These are phyloP conservation scores for Hoplodrina ambigua DNA, from an alignment of 2,888 invertebrate species.

Conservation along the genomic window DNA sequence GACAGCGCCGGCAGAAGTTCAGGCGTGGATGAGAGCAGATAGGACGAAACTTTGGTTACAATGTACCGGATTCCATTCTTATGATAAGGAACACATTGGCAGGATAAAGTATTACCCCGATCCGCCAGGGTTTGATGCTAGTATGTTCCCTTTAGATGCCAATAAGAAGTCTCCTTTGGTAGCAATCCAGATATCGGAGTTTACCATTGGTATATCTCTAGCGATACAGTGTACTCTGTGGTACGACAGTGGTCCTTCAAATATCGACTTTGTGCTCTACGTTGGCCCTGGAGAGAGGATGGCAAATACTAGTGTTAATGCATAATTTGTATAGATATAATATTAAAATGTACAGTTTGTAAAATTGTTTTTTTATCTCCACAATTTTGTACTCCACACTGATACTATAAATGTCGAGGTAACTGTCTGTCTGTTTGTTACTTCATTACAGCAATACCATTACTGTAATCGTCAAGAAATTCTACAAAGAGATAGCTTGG, in stretches of 20 bases:
- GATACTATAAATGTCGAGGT: neutral
- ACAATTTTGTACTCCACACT: neutral
- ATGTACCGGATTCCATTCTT: conserved; percentile 78
- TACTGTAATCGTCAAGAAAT: too few species aligned
- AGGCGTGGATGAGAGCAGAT: conserved; percentile 72
- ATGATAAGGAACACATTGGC: conserved; percentile 83
- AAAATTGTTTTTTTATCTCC: conserved; percentile 3
- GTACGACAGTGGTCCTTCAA: conserved; percentile 79
- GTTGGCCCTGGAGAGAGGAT: conserved; percentile 71
- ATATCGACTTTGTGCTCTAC: conserved; percentile 78
- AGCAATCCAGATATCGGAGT: conserved; percentile 81
- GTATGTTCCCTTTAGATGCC: conserved; percentile 73
- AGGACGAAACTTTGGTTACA: conserved; percentile 78
- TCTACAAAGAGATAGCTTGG: too few species aligned
- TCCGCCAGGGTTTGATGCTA: conserved; percentile 83
- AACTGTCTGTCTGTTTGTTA: too few species aligned
- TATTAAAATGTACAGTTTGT: conserved; percentile 20
- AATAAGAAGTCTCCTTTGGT: conserved; percentile 73
- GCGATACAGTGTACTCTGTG: conserved; percentile 82
- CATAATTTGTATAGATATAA: conserved; percentile 27
- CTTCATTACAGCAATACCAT: too few species aligned
- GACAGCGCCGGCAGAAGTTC: conserved; percentile 73
- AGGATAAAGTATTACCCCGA: conserved; percentile 81
- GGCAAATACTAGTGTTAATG: conserved; percentile 31
- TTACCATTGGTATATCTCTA: conserved; percentile 80